These are phyloP conservation scores for Eospalax fontanierii DNA, from an alignment of 2,797 vertebrate species.

Conservation along the genomic window DNA sequence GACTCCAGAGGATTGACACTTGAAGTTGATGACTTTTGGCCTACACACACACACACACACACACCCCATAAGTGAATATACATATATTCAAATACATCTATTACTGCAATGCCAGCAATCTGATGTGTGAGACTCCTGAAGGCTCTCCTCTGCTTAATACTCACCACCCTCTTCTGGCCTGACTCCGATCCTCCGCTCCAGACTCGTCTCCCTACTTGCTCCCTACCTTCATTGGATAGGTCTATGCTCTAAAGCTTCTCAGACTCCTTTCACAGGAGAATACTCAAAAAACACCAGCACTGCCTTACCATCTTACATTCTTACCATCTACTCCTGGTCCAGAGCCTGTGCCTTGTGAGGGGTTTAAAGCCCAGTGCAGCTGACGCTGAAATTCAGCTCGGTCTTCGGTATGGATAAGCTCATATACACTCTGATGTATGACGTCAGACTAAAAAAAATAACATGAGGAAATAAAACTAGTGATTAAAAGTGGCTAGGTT, in stretches of 20 bases:
- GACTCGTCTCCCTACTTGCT: background rate
- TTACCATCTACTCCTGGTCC: conserved; percentile 89
- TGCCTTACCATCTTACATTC: background rate
- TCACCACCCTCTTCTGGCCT: too few relatives aligned
- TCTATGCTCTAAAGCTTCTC: background rate
- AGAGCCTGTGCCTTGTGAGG: conserved; percentile 86
- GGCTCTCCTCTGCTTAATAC: background rate
- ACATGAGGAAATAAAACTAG: background rate
- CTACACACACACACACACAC: background rate
- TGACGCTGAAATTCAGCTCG: conserved; percentile 93
- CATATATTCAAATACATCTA: background rate
- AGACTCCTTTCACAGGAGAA: background rate
- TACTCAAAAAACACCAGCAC: background rate
- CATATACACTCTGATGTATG: conserved; percentile 94
- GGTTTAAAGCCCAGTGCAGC: conserved; percentile 93
- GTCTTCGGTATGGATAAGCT: conserved; percentile 94
- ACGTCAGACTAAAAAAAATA: conserved; percentile 92
- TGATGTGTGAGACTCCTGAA: background rate
- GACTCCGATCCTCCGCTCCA: background rate
- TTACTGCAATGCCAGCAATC: background rate
- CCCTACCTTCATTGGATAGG: background rate
- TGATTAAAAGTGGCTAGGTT: background rate
- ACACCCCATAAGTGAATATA: background rate
- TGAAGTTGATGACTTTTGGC: background rate
- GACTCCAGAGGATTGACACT: background rate